These are phyloP conservation scores for Sebastes baramenuke DNA, from an alignment of 2,797 vertebrate species.

Conservation along the genomic window DNA sequence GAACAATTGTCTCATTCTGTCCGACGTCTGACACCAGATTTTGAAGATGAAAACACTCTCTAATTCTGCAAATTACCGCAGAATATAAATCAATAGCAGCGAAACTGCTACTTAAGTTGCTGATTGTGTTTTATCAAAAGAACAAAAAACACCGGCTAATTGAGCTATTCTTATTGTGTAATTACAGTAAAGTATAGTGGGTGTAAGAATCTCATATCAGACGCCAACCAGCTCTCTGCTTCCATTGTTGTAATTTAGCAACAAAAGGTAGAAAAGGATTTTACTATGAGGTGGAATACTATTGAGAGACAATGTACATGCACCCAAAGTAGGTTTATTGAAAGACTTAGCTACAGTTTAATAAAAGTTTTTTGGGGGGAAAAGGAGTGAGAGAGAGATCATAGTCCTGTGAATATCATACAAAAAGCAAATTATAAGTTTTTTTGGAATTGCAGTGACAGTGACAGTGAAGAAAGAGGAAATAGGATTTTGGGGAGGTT, in stretches of 20 bases:
- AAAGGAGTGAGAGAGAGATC: constrained; percentile 23
- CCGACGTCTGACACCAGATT: not conserved
- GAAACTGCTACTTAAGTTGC: not conserved
- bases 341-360: not conserved
- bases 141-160: constrained; percentile 1
- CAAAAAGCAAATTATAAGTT: constrained; percentile 41
- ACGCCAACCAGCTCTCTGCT: not conserved
- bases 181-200: not conserved
- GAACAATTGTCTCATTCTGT: not conserved
- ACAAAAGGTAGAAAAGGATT: not conserved
- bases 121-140: constrained; percentile 10
- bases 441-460: constrained; percentile 30
- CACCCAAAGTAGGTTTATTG: constrained; percentile 9
- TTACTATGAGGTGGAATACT: not conserved
- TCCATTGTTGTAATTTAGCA: constrained; percentile 3
- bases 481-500: constrained; percentile 68
- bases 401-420: constrained; percentile 28
- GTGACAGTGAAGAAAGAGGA: constrained; percentile 58
- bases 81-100: not conserved
- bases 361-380: not conserved
- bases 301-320: constrained; percentile 6
- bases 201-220: not conserved
- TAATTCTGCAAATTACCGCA: constrained; percentile 1
- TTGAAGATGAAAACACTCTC: not conserved
- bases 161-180: constrained; percentile 11